These are phyloP conservation scores for Galeopterus variegatus DNA, from an alignment of 2,113 vertebrate genomes.

Conservation along the genomic window DNA sequence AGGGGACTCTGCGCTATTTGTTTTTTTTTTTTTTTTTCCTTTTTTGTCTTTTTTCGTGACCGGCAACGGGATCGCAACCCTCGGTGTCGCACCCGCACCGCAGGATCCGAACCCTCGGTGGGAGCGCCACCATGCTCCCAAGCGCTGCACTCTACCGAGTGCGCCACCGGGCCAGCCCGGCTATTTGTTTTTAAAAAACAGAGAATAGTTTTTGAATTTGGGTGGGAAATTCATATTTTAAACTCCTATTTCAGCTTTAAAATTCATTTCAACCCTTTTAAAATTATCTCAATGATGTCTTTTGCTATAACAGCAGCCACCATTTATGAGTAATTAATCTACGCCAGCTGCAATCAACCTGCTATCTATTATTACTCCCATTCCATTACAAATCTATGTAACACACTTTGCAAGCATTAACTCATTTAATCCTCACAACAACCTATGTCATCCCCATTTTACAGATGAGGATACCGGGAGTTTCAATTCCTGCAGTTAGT, in stretches of 20 bases:
- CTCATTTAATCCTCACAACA: not conserved
- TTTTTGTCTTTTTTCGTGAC: no score
- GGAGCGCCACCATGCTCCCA: no score
- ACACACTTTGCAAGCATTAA: not conserved
- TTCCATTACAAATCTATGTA: not conserved
- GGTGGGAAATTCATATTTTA: not conserved
- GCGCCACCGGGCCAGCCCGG: no score
- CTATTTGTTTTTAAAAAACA: conserved; percentile 18
- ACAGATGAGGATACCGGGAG: not conserved
- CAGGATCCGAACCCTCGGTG: no score
- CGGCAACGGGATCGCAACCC: no score
- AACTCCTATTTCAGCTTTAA: conserved; percentile 31
- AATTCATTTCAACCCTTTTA: conserved; percentile 64
- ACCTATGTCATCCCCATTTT: not conserved
- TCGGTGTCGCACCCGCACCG: no score
- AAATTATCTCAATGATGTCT: not conserved
- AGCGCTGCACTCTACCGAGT: no score
- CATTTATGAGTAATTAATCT: conserved; percentile 4
- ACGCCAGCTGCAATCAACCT: not conserved
- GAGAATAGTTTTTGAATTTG: not conserved
- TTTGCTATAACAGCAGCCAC: not conserved
- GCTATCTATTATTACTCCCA: not conserved
- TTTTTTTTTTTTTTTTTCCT: no score
- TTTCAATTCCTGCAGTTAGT: not conserved
- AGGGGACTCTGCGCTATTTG: not conserved